phyloP scores from a whole-genome alignment of 1,140 invertebrate species.

The Drosophila mojavensis region DNA sequence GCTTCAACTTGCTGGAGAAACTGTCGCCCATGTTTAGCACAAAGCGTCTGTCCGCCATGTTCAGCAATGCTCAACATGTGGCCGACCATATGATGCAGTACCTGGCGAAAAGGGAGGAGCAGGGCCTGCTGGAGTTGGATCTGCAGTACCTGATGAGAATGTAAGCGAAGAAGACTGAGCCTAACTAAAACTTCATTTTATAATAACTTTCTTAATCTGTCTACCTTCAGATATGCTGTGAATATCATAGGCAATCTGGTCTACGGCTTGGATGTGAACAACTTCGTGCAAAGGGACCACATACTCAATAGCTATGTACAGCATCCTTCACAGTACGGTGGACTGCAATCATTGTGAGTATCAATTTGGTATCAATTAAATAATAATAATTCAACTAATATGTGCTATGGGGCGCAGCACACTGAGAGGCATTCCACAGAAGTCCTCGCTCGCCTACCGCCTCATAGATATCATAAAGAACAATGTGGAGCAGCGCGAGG shows the following conservation, averaged over 20 bases:
- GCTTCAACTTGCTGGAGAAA: slow-evolving; percentile 74
- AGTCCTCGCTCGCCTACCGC: slow-evolving; percentile 70
- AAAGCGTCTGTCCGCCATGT: slow-evolving; percentile 54
- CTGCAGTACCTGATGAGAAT: slow-evolving; percentile 68
- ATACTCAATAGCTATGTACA: slow-evolving; percentile 60
- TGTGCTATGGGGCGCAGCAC: slow-evolving; percentile 40
- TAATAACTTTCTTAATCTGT: background rate
- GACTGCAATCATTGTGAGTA: slow-evolving; percentile 70
- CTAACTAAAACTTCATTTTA: background rate
- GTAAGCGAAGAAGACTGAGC: slow-evolving; percentile 30
- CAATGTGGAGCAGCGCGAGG: slow-evolving; percentile 62
- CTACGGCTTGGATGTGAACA: slow-evolving; percentile 72
- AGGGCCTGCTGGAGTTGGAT: slow-evolving; percentile 42
- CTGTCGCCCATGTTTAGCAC: slow-evolving; percentile 61
- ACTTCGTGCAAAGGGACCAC: slow-evolving; percentile 69
- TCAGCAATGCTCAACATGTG: slow-evolving; percentile 62
- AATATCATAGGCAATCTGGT: slow-evolving; percentile 73
- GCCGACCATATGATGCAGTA: slow-evolving; percentile 58
- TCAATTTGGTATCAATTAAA: too few species aligned
- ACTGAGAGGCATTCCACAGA: slow-evolving; percentile 56
- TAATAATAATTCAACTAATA: background rate
- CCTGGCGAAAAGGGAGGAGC: slow-evolving; percentile 26
- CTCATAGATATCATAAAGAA: slow-evolving; percentile 63
- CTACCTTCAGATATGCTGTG: slow-evolving; percentile 60
- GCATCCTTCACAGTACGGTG: slow-evolving; percentile 14